These are phyloP conservation scores for Pocillopora verrucosa DNA, from an alignment of 64 coral and sea anemone species.

Conservation along the genomic window DNA sequence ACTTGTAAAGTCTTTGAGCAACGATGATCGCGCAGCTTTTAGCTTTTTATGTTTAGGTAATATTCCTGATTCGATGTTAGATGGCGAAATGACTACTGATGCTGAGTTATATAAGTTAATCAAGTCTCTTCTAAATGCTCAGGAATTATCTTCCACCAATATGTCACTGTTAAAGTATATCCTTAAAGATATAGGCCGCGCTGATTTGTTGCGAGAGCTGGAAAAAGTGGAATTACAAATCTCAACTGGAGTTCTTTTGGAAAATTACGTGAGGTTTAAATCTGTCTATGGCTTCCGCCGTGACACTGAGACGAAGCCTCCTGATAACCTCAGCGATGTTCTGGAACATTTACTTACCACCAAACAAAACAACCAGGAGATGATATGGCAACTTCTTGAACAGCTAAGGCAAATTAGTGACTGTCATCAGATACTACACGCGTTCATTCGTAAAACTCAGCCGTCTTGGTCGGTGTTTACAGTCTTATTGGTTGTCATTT, in stretches of 20 bases:
- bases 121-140: background rate
- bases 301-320: background rate
- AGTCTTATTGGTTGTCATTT: background rate
- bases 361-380: background rate
- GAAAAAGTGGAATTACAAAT: background rate
- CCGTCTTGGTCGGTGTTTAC: background rate
- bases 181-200: background rate
- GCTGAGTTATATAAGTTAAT: background rate
- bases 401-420: too few relatives aligned
- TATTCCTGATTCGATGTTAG: background rate
- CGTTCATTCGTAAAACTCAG: background rate
- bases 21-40: background rate
- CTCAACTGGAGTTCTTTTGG: background rate
- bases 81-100: background rate
- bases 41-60: background rate
- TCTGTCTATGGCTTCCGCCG: too few relatives aligned
- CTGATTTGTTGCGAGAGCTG: background rate
- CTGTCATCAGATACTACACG: background rate
- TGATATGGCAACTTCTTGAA: background rate
- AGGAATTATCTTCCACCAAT: background rate
- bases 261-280: background rate
- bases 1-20: background rate
- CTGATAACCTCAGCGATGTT: background rate
- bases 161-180: background rate
- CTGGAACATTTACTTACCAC: background rate